Evolutionary conservation across 2,888 invertebrate species (phyloP).

Genomic region (Coelinius sp.): DNA sequence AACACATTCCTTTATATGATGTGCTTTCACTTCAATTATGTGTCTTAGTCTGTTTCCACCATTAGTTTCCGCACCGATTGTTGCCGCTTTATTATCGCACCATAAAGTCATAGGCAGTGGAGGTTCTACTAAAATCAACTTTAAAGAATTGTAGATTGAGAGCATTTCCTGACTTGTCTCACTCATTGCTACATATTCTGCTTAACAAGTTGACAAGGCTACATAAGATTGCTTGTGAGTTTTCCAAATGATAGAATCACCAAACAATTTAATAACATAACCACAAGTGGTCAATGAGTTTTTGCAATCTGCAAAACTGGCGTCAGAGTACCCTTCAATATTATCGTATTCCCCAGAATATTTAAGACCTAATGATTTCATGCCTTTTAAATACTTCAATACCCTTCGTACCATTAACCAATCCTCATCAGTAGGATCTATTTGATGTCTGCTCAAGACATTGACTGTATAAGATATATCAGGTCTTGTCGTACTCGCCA

Average conservation of each 20-base stretch:
- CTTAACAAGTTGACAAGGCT: slow-evolving; percentile 39
- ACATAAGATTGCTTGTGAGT: slow-evolving; percentile 38
- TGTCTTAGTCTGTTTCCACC: slow-evolving; percentile 39
- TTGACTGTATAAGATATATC: slow-evolving; percentile 37
- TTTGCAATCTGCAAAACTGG: slow-evolving; percentile 38
- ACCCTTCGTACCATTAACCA: slow-evolving; percentile 38
- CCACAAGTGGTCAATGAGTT: slow-evolving; percentile 39
- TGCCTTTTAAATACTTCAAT: slow-evolving; percentile 39
- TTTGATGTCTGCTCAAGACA: slow-evolving; percentile 15
- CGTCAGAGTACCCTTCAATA: slow-evolving; percentile 36
- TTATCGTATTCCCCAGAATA: background rate
- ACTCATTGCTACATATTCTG: slow-evolving; percentile 34
- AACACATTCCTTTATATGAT: slow-evolving; percentile 43
- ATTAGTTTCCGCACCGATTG: slow-evolving; percentile 27
- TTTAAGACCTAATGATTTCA: slow-evolving; percentile 8
- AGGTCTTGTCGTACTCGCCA: slow-evolving; percentile 34
- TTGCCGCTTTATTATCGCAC: slow-evolving; percentile 50
- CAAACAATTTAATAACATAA: slow-evolving; percentile 33
- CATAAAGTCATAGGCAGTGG: slow-evolving; percentile 37
- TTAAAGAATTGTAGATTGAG: slow-evolving; percentile 43
- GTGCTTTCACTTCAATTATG: slow-evolving; percentile 37
- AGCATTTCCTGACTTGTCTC: slow-evolving; percentile 41
- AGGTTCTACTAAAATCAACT: slow-evolving; percentile 37
- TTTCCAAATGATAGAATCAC: slow-evolving; percentile 38
- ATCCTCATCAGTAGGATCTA: slow-evolving; percentile 21